phyloP scores from a whole-genome alignment of 1,140 invertebrate genomes.

The Notospermus geniculatus region DNA sequence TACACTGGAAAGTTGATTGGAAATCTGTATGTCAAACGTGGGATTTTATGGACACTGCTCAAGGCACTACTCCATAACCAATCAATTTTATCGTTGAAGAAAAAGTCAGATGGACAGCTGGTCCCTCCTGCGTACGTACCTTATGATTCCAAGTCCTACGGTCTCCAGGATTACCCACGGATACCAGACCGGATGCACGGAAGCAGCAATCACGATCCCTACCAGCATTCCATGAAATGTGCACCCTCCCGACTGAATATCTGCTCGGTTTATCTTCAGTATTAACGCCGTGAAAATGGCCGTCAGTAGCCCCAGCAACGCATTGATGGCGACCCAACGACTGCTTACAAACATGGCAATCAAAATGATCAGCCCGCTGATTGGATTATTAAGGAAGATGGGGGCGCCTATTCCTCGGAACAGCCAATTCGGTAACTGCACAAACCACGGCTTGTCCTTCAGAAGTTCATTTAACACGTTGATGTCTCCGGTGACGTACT shows the following conservation, averaged over 20 bases:
- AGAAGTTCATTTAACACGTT: background rate
- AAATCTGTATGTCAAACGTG: background rate
- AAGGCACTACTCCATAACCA: too few species aligned
- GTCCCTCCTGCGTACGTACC: too few species aligned
- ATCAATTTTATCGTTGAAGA: too few species aligned
- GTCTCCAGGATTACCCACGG: background rate
- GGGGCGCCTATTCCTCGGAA: slow-evolving; percentile 3
- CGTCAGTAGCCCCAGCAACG: background rate
- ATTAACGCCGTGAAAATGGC: background rate
- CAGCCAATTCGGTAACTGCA: background rate
- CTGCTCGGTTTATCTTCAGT: background rate
- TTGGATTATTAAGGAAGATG: slow-evolving; percentile 9
- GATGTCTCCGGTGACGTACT: slow-evolving; percentile 6
- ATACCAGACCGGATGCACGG: background rate
- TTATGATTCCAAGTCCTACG: too few species aligned
- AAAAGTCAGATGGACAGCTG: too few species aligned
- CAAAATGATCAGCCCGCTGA: slow-evolving; percentile 5
- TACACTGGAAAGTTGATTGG: background rate
- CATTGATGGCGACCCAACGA: background rate
- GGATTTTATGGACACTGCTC: background rate
- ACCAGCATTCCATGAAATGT: slow-evolving; percentile 8
- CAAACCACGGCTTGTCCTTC: background rate
- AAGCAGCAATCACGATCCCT: background rate
- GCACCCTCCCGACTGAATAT: background rate
- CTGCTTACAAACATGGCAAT: background rate